Percentiles rank a stretch among this genome's conserved stretches.
Conservation (phyloP, 2,113 vertebrate species). For the Rhinoderma darwinii region DNA sequence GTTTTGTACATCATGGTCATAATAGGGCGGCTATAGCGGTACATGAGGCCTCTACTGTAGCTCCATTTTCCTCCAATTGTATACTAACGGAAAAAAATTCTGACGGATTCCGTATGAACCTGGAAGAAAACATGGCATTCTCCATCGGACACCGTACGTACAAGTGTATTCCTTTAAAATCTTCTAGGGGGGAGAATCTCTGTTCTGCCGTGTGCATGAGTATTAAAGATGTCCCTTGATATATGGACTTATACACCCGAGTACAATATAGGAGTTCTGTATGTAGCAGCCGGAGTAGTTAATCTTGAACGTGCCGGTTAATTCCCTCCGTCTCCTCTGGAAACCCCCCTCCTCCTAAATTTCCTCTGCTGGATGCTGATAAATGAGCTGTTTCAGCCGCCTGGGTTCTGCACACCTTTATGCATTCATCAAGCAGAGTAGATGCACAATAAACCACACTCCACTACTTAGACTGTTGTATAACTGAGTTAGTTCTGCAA, state of each 20-base stretch:
- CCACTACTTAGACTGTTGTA: conserved; percentile 1
- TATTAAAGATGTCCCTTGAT: background rate
- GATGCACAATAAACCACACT: conserved; percentile 21
- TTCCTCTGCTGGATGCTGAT: conserved; percentile 34
- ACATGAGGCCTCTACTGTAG: no score
- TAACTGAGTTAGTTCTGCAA: conserved; percentile 36
- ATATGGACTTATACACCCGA: background rate
- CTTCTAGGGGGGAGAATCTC: background rate
- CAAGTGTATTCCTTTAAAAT: background rate
- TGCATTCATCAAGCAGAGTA: conserved; percentile 21
- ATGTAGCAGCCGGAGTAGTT: background rate
- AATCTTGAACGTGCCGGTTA: background rate
- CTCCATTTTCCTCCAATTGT: no score
- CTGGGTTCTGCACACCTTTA: background rate
- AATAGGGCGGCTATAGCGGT: no score
- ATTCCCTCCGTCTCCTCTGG: conserved; percentile 12
- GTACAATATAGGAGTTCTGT: background rate
- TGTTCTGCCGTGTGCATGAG: background rate
- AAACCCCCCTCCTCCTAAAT: background rate
- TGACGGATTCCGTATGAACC: no score
- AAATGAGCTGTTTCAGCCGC: conserved; percentile 19
- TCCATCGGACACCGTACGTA: no score
- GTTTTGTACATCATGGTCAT: no score
- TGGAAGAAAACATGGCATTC: no score
- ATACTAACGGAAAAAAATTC: no score